Conservation (phyloP, 2,797 vertebrate species). For the Vespertilio murinus region DNA sequence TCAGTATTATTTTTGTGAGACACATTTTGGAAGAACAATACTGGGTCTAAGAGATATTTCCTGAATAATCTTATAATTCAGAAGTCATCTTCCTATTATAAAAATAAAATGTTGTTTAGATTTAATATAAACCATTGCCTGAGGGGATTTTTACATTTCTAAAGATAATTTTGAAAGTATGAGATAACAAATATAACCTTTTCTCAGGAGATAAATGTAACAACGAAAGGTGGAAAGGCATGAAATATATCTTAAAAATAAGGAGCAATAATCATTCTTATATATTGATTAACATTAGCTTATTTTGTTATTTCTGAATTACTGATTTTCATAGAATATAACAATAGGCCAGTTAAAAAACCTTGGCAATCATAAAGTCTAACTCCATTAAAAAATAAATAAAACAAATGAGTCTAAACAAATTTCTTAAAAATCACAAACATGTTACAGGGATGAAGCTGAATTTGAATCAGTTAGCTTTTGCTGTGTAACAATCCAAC, state of each 20-base stretch:
- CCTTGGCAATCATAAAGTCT: neutral
- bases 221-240: neutral
- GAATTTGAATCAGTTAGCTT: neutral
- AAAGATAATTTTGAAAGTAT: neutral
- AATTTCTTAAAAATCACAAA: neutral
- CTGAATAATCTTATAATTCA: constrained; percentile 10
- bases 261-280: neutral
- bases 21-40: neutral
- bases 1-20: constrained; percentile 25
- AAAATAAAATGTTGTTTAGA: neutral
- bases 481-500: neutral
- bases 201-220: neutral
- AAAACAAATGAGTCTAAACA: neutral
- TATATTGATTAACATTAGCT: neutral
- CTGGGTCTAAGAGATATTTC: neutral
- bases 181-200: neutral
- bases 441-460: neutral
- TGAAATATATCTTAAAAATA: neutral
- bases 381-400: neutral
- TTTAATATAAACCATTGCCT: neutral
- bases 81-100: neutral
- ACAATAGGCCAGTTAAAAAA: neutral
- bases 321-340: neutral
- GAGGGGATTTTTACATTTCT: neutral
- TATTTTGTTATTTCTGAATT: neutral